Base-by-base conservation (phyloP, 30 jellyfish, hydroid and myxozoan genomes). In the Cassiopea xamachana region DNA sequence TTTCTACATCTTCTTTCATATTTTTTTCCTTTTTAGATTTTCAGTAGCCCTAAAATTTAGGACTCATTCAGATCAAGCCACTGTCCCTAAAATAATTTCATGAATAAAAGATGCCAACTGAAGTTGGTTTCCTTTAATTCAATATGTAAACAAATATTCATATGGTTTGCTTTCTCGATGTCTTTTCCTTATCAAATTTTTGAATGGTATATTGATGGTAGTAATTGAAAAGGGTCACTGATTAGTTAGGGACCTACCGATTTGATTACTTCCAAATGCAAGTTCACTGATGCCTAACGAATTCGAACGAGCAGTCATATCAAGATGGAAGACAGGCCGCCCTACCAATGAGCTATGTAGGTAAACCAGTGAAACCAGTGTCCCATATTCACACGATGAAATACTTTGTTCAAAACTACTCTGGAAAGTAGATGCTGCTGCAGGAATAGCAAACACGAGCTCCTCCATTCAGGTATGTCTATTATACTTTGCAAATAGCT, bases 201-300 rank as follows among this genome's bases (percentile, higher is more conserved):
- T 64, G 74, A 64, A 64, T 64, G 15, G 74, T 9, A 14, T 27
- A 64, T 64, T 64, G 74, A 13, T 64, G 74, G 74, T 64, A 17
- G 74, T 64, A 14, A 17, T 2, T 64, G 74, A 64, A 17, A 17
- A 12, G 45, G 87, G 87, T 78, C 87, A 78, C 5, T 15, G 51
- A 51, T 75, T 15, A 48, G 87, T 78, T 50, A 78, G 73, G 48
- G 1, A 47, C 44, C 13, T 47, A 60, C 74, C 15, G 55, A 2
- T 48, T 18, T 78, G 75, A 78, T 45, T 78, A 51, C 18, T 2
- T 50, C 7, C 50, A 48, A 50, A 78, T 60, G 49, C 49, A 60
- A 27, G 71, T 48, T 78, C 87, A 78, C 17, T 78, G 87, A 75
- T 78, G 87, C 87, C 51, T 50, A 60, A 15, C 60, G 87, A 60